Conservation (phyloP, 2,888 invertebrate genomes). For the Orchesella flavescens region DNA sequence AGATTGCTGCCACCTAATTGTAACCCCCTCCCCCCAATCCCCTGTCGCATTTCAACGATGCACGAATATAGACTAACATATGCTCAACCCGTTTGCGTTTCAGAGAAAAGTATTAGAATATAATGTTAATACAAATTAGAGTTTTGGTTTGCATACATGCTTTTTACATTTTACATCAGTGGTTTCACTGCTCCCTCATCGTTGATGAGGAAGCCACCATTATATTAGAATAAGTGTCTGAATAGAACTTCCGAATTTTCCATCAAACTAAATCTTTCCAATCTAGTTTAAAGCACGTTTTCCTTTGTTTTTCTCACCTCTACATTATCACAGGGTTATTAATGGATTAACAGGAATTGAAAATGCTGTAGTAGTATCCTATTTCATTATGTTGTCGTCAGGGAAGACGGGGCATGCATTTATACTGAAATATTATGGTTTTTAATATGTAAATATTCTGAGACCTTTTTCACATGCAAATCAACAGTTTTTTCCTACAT, state of each 20-base stretch:
- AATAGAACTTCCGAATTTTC: conserved; percentile 33
- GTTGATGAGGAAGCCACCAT: neutral
- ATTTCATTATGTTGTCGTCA: neutral
- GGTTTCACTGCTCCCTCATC: neutral
- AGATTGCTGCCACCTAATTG: too few species aligned
- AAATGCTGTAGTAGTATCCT: conserved; percentile 31
- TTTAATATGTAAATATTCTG: conserved; percentile 70
- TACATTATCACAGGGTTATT: conserved; percentile 46
- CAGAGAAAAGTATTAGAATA: too few species aligned
- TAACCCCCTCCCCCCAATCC: too few species aligned
- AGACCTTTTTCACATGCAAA: conserved; percentile 57
- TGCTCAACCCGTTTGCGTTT: too few species aligned
- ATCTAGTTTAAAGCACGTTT: conserved; percentile 47
- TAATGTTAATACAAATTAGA: too few species aligned
- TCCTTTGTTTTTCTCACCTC: conserved; percentile 41
- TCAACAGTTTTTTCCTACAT: conserved; percentile 58
- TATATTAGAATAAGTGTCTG: neutral
- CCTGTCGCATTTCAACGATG: too few species aligned
- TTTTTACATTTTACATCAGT: too few species aligned
- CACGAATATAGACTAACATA: too few species aligned
- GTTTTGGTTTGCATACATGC: too few species aligned
- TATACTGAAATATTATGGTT: conserved; percentile 25
- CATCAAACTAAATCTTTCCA: conserved; percentile 48
- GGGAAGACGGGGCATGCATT: neutral
- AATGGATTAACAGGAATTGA: conserved; percentile 57